Conservation (phyloP, 2,113 vertebrate species). For the Festucalex cinctus region DNA sequence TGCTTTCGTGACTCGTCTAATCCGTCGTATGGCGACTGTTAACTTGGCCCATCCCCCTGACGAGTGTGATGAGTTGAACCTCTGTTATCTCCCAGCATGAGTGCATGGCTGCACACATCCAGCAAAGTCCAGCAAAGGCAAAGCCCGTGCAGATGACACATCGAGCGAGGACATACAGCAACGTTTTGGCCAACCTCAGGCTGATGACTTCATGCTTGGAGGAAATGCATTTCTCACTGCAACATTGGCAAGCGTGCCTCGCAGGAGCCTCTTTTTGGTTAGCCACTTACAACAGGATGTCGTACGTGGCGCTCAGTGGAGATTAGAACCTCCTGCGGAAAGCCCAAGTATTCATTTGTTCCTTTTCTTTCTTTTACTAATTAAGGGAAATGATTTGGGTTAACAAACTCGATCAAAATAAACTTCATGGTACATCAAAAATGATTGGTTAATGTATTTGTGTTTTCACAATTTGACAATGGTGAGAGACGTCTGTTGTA, state of each 20-base stretch:
- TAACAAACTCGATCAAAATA: no score
- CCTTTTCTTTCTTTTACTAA: no score
- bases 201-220: conserved; percentile 23
- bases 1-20: conserved; percentile 25
- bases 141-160: conserved; percentile 20
- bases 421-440: no score
- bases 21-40: conserved; percentile 59
- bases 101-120: conserved; percentile 44
- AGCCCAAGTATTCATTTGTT: no score
- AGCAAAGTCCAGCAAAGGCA: conserved; percentile 14
- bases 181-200: conserved; percentile 10
- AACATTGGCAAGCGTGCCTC: no score
- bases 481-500: not conserved
- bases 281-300: no score
- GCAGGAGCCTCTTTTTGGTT: no score
- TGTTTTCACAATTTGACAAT: no score
- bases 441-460: no score
- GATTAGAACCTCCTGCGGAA: no score
- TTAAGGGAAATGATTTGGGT: no score
- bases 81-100: conserved; percentile 51
- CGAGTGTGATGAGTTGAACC: conserved; percentile 61
- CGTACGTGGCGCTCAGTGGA: no score
- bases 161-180: conserved; percentile 14
- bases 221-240: conserved; percentile 15
- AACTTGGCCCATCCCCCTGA: conserved; percentile 34